phyloP scores from a whole-genome alignment of 2,888 invertebrate species.

The Athalia rosae region DNA sequence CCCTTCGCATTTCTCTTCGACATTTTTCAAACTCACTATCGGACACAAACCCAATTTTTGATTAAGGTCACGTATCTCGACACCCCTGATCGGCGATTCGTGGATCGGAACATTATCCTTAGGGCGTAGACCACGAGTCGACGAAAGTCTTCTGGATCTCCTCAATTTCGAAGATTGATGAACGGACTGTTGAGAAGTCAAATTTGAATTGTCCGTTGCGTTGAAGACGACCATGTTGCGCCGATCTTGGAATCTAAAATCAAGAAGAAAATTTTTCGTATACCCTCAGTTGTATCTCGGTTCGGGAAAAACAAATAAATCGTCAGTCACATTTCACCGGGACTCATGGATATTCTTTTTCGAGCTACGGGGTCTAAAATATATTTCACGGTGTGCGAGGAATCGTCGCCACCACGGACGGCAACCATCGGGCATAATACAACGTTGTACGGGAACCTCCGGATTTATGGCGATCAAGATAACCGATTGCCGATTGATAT shows the following conservation, averaged over 20 bases:
- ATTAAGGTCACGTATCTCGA: conserved; percentile 49
- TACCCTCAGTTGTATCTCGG: too few species aligned
- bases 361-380: too few species aligned
- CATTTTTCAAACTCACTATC: conserved; percentile 48
- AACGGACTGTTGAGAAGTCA: conserved; percentile 24
- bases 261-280: too few species aligned
- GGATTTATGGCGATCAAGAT: background rate
- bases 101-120: background rate
- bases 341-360: too few species aligned
- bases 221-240: conserved; percentile 56
- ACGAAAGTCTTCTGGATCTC: conserved; percentile 67
- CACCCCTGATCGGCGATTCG: background rate
- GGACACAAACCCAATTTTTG: conserved; percentile 53
- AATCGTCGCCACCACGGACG: too few species aligned
- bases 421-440: too few species aligned
- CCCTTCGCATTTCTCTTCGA: background rate
- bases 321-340: too few species aligned
- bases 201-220: conserved; percentile 51
- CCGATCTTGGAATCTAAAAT: too few species aligned
- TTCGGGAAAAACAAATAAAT: too few species aligned
- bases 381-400: too few species aligned
- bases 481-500: background rate
- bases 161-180: conserved; percentile 57
- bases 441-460: too few species aligned
- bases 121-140: conserved; percentile 63